These are phyloP conservation scores for Remorina albescens DNA, from an alignment of 2,797 vertebrate genomes.

Conservation along the genomic window DNA sequence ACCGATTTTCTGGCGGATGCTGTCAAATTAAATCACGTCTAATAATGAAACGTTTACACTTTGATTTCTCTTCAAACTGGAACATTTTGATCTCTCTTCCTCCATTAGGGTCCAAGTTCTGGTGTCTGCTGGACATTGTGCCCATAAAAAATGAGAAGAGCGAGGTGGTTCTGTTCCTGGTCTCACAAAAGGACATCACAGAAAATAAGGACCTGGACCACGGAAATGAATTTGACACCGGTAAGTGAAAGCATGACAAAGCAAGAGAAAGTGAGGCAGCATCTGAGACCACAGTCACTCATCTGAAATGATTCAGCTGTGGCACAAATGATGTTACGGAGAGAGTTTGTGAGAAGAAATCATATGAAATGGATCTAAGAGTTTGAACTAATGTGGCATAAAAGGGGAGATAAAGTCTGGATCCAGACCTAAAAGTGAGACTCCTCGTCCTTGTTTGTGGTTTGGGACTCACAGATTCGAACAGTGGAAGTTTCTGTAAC, in stretches of 20 bases:
- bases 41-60: neutral
- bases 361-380: neutral
- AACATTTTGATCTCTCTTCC: neutral
- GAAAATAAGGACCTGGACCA: conserved; percentile 83
- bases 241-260: conserved; percentile 67
- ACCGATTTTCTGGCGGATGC: neutral
- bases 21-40: neutral
- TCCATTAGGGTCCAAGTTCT: conserved; percentile 84
- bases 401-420: too few relatives aligned
- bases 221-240: conserved; percentile 75
- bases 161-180: conserved; percentile 88
- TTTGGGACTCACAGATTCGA: neutral
- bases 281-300: conserved; percentile 26
- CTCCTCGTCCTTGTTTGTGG: neutral
- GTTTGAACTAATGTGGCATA: neutral
- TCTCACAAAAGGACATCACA: conserved; percentile 89
- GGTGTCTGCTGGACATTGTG: conserved; percentile 88
- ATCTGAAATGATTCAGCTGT: conserved; percentile 43
- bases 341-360: neutral
- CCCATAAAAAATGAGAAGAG: conserved; percentile 90
- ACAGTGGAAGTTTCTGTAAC: neutral
- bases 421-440: too few relatives aligned
- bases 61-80: neutral
- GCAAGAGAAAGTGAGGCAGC: neutral
- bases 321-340: conserved; percentile 13